phyloP scores from a whole-genome alignment of 2,113 vertebrate species.

The Sinocyclocheilus maitianheensis region DNA sequence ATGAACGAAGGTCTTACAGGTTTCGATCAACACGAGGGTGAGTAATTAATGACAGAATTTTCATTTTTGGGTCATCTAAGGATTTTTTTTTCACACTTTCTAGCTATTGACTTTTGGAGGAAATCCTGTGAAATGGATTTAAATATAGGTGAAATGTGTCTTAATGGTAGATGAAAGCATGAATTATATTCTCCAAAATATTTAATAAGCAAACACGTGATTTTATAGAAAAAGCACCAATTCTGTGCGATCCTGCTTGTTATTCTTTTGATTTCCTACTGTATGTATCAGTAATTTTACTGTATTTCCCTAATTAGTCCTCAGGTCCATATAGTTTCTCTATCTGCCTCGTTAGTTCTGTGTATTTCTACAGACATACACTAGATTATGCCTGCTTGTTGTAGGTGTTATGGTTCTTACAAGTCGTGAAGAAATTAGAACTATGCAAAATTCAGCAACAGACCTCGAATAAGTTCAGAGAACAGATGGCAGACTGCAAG shows the following conservation, averaged over 20 bases:
- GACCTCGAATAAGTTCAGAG: background rate
- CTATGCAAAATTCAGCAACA: background rate
- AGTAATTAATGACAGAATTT: too few species aligned
- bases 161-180: background rate
- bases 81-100: background rate
- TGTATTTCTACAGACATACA: background rate
- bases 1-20: too few species aligned
- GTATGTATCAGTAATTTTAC: slow-evolving; percentile 4
- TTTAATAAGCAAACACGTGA: background rate
- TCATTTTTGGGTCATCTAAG: background rate
- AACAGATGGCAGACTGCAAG: slow-evolving; percentile 30
- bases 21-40: too few species aligned
- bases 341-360: background rate
- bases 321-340: background rate
- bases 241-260: background rate
- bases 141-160: background rate
- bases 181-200: background rate
- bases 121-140: background rate
- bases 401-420: background rate
- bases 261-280: background rate
- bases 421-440: background rate
- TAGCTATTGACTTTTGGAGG: background rate
- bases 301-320: background rate
- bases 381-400: background rate
- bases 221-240: background rate